Base-by-base conservation (phyloP, 2,888 invertebrate species). In the Leptodirus hochenwartii region DNA sequence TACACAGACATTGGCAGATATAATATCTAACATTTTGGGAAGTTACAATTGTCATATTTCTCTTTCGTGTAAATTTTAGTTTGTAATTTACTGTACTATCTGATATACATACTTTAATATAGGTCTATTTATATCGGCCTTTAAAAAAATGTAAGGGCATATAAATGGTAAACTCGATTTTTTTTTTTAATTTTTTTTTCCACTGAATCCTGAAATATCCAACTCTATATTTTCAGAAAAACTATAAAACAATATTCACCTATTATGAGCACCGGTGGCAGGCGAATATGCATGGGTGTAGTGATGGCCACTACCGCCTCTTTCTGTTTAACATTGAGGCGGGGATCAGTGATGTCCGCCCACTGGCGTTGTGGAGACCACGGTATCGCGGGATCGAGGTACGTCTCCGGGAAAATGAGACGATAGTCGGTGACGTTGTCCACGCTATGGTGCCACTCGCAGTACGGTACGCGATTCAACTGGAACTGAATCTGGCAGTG, bases 361-460 rank as follows among this genome's bases (percentile, higher is more conserved):
- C 75, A 77, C 47, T 74, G 71, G 33, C 69, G 63, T 29, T 66
- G 64, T 8, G 73, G 70, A 16, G 65, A 69, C 74, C 74, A 75
- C 0, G 74, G 73, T 41, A 75, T 71, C 39, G 59, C 61, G 3
- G 70, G 70, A 37, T 68, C 64, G 20, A 65, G 48, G 32, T 61
- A 63, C 15, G 67, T 64, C 34, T 71, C 66, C 1, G 82, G 80
- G 47, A 81, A 80, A 17, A 84, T 69, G 22, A 78, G 58, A 26
- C 66, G 63, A 31, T 75, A 65, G 43, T 76, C 70, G 1, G 69
- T 64, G 23, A 84, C 66, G 45, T 69, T 68, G 49, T 84, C 84
- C 13, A 84, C 67, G 1, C 81, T 79, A 47, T 71, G 67, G 47
- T 81, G 82, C 79, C 81, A 82, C 48, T 84, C 80, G 52, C 81